Percentiles rank a stretch among this genome's conserved stretches.
Conservation (phyloP, 2,113 vertebrate genomes). For the Rhinopomastus cyanomelas region DNA sequence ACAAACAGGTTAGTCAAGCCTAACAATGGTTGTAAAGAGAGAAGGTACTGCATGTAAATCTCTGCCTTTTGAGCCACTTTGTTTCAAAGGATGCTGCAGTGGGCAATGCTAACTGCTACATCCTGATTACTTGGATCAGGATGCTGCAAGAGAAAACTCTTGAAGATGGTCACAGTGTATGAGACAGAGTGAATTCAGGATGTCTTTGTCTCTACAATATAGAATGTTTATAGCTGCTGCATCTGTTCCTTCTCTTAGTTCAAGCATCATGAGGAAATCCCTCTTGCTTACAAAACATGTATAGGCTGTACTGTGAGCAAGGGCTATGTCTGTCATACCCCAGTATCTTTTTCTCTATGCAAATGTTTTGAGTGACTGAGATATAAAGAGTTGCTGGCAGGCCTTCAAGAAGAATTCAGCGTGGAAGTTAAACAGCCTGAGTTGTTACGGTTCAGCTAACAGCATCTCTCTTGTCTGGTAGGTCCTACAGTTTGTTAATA, state of each 20-base stretch:
- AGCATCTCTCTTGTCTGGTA: background rate
- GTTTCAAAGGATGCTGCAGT: background rate
- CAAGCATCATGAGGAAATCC: background rate
- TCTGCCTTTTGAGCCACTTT: background rate
- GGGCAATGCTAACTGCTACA: background rate
- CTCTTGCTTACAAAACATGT: background rate
- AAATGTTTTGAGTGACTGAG: conserved; percentile 10
- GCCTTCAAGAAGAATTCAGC: background rate
- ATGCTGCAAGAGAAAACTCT: background rate
- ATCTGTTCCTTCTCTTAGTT: background rate
- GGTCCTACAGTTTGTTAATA: background rate
- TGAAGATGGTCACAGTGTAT: background rate
- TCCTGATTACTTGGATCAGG: background rate
- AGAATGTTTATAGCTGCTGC: background rate
- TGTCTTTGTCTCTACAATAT: background rate
- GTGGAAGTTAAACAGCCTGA: background rate
- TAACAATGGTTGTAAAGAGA: background rate
- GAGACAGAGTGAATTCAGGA: background rate
- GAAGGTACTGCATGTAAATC: background rate
- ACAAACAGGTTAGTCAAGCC: background rate
- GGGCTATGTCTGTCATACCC: background rate
- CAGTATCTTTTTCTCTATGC: background rate
- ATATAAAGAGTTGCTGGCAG: background rate
- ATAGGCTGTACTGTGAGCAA: background rate
- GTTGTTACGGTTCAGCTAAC: background rate